A percentile compares a stretch with the other conserved stretches of the same genome.
Evolutionary conservation across 2,888 invertebrate genomes (phyloP).

Genomic region (Mesorhabditis spiculigera): DNA sequence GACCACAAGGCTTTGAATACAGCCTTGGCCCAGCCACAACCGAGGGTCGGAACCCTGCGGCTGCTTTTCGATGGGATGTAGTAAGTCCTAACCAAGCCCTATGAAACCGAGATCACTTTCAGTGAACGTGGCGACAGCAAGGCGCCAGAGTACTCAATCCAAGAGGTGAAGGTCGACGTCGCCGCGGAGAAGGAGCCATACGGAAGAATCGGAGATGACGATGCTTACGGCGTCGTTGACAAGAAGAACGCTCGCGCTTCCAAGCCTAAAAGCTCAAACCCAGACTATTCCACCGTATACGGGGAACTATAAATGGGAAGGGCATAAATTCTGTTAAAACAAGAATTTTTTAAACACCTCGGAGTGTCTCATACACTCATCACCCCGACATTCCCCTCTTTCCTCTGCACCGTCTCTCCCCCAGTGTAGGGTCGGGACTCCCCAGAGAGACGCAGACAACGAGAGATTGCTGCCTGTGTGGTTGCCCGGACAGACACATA

Average conservation of each 20-base stretch:
- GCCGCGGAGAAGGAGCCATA: neutral
- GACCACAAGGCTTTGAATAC: neutral
- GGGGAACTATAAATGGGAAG: neutral
- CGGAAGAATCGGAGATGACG: too few species aligned
- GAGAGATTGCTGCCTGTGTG: too few species aligned
- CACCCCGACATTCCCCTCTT: too few species aligned
- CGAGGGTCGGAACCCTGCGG: neutral
- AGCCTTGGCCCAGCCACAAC: neutral
- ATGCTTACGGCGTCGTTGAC: neutral
- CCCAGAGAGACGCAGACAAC: too few species aligned
- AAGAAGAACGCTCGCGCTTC: neutral
- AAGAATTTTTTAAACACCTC: too few species aligned
- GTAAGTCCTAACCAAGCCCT: neutral
- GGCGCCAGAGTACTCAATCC: neutral
- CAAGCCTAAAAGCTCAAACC: neutral
- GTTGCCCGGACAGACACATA: too few species aligned
- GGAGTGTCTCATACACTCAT: too few species aligned
- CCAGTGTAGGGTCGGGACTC: too few species aligned
- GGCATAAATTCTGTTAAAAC: too few species aligned
- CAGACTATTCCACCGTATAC: neutral
- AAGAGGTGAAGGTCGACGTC: conserved; percentile 3
- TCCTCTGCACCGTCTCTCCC: too few species aligned
- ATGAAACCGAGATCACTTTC: neutral
- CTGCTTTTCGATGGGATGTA: conserved; percentile 1
- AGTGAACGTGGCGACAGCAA: neutral